These are phyloP conservation scores for Odontocolon sp. DNA, from an alignment of 2,888 invertebrate species.

Conservation along the genomic window DNA sequence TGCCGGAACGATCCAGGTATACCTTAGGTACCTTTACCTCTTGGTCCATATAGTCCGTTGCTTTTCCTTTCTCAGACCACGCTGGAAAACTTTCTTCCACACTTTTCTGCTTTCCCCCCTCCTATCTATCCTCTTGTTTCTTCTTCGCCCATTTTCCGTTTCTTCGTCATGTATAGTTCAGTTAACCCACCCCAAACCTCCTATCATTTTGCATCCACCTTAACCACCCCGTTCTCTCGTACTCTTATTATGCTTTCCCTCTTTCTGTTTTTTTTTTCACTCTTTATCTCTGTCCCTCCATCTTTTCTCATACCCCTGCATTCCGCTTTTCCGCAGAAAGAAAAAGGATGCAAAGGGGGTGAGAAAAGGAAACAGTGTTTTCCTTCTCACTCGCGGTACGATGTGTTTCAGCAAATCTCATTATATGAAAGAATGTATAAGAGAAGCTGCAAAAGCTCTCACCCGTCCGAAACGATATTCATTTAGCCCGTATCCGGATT, in stretches of 20 bases:
- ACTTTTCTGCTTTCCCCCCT: not conserved
- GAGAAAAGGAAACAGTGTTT: too few relatives aligned
- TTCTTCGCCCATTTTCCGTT: not conserved
- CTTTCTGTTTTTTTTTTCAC: too few relatives aligned
- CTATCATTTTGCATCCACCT: not conserved
- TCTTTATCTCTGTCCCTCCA: too few relatives aligned
- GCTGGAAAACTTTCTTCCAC: slow-evolving; percentile 4
- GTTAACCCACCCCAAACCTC: not conserved
- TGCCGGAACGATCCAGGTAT: too few relatives aligned
- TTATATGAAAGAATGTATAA: slow-evolving; percentile 48
- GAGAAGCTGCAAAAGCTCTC: slow-evolving; percentile 31
- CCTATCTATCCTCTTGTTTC: not conserved
- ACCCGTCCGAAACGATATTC: slow-evolving; percentile 3
- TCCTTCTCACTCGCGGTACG: not conserved
- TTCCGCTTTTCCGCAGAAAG: too few relatives aligned
- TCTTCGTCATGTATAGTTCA: not conserved
- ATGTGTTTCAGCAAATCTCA: slow-evolving; percentile 52
- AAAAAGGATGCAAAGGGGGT: too few relatives aligned
- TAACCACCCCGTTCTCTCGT: not conserved
- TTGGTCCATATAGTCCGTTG: not conserved
- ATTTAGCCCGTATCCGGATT: slow-evolving; percentile 13
- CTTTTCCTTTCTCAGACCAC: not conserved
- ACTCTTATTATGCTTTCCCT: not conserved
- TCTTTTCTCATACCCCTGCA: too few relatives aligned
- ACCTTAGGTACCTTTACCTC: slow-evolving; percentile 8